Evolutionary conservation across 2,113 vertebrate genomes (phyloP).

Genomic region (Tychaedon coryphoeus): DNA sequence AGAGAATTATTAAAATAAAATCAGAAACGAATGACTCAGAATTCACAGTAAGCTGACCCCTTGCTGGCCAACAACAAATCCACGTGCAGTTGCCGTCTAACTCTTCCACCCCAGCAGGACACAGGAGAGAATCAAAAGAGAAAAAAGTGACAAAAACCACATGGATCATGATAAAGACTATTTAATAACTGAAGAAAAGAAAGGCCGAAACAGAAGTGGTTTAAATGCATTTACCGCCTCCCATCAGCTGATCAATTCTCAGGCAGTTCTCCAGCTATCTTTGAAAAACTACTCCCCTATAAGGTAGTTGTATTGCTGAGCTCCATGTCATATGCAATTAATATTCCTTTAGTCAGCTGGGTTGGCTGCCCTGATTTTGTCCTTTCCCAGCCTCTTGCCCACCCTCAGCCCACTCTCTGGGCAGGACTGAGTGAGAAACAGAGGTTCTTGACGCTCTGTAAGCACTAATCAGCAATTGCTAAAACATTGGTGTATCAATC

Average conservation of each 20-base stretch:
- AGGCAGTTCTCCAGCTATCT: neutral
- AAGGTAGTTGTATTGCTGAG: neutral
- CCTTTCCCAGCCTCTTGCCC: neutral
- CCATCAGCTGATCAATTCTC: neutral
- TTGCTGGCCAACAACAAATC: neutral
- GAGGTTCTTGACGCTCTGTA: neutral
- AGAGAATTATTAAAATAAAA: neutral
- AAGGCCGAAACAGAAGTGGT: neutral
- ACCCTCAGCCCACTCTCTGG: neutral
- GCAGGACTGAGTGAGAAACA: neutral
- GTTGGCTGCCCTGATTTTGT: neutral
- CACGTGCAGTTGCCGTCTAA: neutral
- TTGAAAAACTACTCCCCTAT: neutral
- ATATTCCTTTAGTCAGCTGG: neutral
- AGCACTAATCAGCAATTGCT: neutral
- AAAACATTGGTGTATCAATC: neutral
- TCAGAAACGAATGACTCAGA: neutral
- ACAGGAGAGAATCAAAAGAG: neutral
- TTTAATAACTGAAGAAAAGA: neutral
- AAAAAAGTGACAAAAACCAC: neutral
- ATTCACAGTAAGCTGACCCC: neutral
- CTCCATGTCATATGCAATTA: fast-evolving
- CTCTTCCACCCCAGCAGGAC: neutral
- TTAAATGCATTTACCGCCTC: neutral
- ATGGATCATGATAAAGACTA: neutral